Base-by-base conservation (phyloP, 1,140 invertebrate species). In the Monochamus saltuarius region DNA sequence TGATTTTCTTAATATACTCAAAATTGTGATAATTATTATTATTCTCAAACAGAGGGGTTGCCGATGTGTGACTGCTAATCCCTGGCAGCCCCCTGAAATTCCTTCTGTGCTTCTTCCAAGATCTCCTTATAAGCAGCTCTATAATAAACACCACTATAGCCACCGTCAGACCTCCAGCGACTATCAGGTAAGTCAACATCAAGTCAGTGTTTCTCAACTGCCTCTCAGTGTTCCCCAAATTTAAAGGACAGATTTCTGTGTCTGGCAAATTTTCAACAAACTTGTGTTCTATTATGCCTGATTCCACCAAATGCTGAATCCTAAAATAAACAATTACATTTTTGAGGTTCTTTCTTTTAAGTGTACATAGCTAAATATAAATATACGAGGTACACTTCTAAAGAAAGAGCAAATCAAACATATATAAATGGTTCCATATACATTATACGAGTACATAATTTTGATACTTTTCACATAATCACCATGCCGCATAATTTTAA, bases 161-260 rank as follows among this genome's bases (percentile, higher is more conserved):
- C 0, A 85, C 78, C 0, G 78, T 74, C 46, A 88, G 80, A 4
- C 87, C 87, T 55, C 86, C 85, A 1, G 85, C 83, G 52, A 83
- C 82, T 3, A 88, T 77, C 45, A 89, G 80, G 4, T 92, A 93
- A 0, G 91, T 93, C 73, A 89, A 85, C 40, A 79, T 72, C 1
- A 92, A 77, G 64, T 86, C 84, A 1, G 78, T 78, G 66, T 92
- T 89, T 45, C 85, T 74, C 8, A 94, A 75, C 70, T 87, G 85
- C 2, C 90, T 79, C 65, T 93, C 91, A 38, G 85, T 90, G n/a
- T 85, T 89, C 47, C 86, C 87, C 36, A 92, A 77, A 76, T 92
- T 83, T 19, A 90, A 77, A 0, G 90, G 90, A 68, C 91, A 94
- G 43, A 92, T 88, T 61, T 85, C 83, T 0, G 86, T 86, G 56